phyloP scores from a whole-genome alignment of 1,140 invertebrate species.

The Patella vulgata region DNA sequence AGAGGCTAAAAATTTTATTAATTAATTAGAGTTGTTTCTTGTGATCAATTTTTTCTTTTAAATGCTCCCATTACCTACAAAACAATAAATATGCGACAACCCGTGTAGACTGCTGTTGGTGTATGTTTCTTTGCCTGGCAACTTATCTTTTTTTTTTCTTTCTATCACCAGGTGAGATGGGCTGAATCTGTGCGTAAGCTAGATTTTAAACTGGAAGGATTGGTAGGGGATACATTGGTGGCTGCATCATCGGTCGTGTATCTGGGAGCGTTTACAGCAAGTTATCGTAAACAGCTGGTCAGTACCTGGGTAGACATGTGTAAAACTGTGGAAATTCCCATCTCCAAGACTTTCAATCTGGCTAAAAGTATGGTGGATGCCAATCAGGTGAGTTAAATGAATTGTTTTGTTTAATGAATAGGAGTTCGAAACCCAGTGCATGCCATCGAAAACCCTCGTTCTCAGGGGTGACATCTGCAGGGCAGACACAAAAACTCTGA shows the following conservation, averaged over 20 bases:
- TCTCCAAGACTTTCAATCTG: conserved; percentile 71
- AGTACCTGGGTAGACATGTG: conserved; percentile 52
- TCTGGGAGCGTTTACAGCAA: conserved; percentile 60
- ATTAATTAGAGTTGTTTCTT: too few relatives aligned
- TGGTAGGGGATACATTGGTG: conserved; percentile 63
- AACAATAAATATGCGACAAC: too few relatives aligned
- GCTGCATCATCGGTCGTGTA: conserved; percentile 62
- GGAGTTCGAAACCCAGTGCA: too few relatives aligned
- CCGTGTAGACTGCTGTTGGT: too few relatives aligned
- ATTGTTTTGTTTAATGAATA: too few relatives aligned
- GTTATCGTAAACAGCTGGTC: conserved; percentile 55
- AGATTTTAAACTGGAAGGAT: conserved; percentile 55
- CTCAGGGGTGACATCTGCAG: too few relatives aligned
- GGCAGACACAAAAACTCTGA: too few relatives aligned
- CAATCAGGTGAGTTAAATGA: conserved; percentile 47
- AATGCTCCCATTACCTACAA: too few relatives aligned
- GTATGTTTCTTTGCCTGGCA: too few relatives aligned
- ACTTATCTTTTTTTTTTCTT: neutral
- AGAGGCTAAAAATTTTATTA: too few relatives aligned
- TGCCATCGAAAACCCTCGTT: too few relatives aligned
- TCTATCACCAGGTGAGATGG: conserved; percentile 76
- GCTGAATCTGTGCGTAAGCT: conserved; percentile 75
- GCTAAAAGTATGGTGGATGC: conserved; percentile 80
- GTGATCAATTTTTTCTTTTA: too few relatives aligned
- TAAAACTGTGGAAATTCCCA: conserved; percentile 51